Evolutionary conservation across 2,113 vertebrate species (phyloP), one percentile per base, ranked within the genome.

Genomic region (Hypomesus transpacificus): DNA sequence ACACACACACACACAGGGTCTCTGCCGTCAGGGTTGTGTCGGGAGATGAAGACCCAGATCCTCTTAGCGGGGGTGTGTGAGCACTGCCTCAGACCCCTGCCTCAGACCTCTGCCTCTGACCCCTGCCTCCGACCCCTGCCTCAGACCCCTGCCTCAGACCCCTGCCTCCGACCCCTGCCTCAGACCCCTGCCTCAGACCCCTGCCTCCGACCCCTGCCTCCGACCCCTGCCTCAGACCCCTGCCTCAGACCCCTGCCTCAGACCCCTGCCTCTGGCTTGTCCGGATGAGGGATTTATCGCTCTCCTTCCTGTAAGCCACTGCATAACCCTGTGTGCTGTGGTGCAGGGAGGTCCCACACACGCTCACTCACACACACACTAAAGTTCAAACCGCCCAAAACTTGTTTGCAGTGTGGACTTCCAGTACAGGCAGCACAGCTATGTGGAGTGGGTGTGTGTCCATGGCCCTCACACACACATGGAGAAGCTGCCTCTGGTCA

Each of bases 1-100:
- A 31, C 60, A 28, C 22, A 16, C 26, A 26, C 28, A 18, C 22
- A 62, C 60, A 62, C 14, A 62, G 24, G 56, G 56, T 3, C 14
- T 22, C 20, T 3, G 14, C 24, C 20, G 13, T 60, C 14, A 60
- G 56, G 21, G 58, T 24, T 60, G 20, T 60, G 21, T 5, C 14
- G 22, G 24, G 3, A 13, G 21, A 24, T 22, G 20, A 57, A 57
- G 58, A 22, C 78, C 59, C 75, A 85, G 72, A 82, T 87, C 84
- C 77, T 84, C 80, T 81, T 20, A 71, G 69, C 24, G 69, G 66
- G 78, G 74, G 58, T 24, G 78, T 82, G 85, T 71, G 85, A 82
- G 70, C 68, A 74, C 68, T 73, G 77, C 51, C 66, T n/a, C 69
- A 6, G 71, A 31, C 57, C 66, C 56, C 13, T 28, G 24, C 24